A percentile compares a stretch with the other conserved stretches of the same genome.
phyloP scores from a whole-genome alignment of 1,140 invertebrate species.

The Drosophila carrolli region DNA sequence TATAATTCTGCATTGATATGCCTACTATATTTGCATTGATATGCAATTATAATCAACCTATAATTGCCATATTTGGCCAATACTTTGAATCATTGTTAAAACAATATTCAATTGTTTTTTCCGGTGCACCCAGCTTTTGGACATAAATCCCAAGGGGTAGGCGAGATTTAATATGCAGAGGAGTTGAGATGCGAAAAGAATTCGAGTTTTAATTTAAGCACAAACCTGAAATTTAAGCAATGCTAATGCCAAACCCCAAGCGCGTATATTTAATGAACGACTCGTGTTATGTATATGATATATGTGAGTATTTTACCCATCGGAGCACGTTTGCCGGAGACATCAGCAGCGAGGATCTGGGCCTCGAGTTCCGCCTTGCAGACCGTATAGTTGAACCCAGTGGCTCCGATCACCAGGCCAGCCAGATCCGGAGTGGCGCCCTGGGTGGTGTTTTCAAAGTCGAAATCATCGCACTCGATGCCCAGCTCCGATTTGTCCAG shows the following conservation, averaged over 20 bases:
- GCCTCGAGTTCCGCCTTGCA: conserved; percentile 85
- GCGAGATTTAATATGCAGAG: conserved; percentile 42
- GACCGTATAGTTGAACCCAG: conserved; percentile 72
- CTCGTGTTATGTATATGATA: conserved; percentile 31
- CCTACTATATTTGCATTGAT: too few species aligned
- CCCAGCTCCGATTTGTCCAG: conserved; percentile 78
- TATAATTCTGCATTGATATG: too few species aligned
- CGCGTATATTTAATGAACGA: conserved; percentile 37
- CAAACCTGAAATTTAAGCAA: conserved; percentile 50
- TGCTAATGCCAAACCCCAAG: conserved; percentile 29
- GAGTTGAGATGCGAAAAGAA: conserved; percentile 24
- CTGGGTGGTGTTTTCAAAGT: conserved; percentile 80
- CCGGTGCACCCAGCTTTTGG: conserved; percentile 1
- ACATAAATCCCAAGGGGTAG: conserved; percentile 11
- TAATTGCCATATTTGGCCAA: too few species aligned
- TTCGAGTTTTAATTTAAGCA: conserved; percentile 54
- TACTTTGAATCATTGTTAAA: too few species aligned
- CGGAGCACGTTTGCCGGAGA: conserved; percentile 85
- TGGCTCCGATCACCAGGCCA: conserved; percentile 35
- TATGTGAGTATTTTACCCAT: conserved; percentile 61
- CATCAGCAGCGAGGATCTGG: conserved; percentile 86
- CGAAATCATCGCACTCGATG: conserved; percentile 75
- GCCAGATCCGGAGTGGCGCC: conserved; percentile 43
- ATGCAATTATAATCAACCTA: neutral
- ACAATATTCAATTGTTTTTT: neutral